Evolutionary conservation across 2,888 invertebrate genomes (phyloP).

Genomic region (Encarsia formosa): DNA sequence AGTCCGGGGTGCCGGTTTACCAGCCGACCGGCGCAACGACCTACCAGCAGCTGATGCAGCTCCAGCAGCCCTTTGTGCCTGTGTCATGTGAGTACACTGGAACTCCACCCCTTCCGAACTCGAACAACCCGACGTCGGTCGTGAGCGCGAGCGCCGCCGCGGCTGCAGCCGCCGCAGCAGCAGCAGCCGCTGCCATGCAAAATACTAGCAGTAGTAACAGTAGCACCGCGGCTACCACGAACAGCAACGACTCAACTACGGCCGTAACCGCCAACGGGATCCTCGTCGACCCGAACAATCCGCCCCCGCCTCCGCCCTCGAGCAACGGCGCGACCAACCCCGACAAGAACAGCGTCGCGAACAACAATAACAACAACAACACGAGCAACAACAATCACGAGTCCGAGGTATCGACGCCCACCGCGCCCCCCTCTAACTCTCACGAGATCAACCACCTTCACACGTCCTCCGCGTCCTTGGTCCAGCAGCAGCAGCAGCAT

Average conservation of each 20-base stretch:
- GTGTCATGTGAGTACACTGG: constrained; percentile 97
- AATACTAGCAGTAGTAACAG: not conserved
- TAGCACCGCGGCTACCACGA: not conserved
- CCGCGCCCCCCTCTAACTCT: constrained; percentile 40
- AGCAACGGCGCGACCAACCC: constrained; percentile 32
- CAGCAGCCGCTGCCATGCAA: constrained; percentile 4
- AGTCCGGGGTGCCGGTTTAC: constrained; percentile 94
- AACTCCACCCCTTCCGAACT: constrained; percentile 59
- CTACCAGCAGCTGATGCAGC: constrained; percentile 93
- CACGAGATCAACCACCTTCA: constrained; percentile 49
- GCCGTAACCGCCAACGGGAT: constrained; percentile 35
- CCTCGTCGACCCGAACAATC: constrained; percentile 50
- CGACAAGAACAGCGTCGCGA: constrained; percentile 26
- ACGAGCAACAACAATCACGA: constrained; percentile 44
- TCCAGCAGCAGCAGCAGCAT: constrained; percentile 27
- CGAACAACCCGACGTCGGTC: constrained; percentile 52
- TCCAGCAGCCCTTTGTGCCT: constrained; percentile 94
- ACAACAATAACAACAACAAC: constrained; percentile 46
- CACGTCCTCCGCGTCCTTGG: constrained; percentile 30
- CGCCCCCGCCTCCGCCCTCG: constrained; percentile 47
- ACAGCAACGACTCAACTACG: not conserved
- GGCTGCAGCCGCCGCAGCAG: constrained; percentile 38
- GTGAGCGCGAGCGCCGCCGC: constrained; percentile 37
- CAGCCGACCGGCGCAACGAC: constrained; percentile 82
- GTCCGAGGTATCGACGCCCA: constrained; percentile 36